A percentile compares a stretch with the other conserved stretches of the same genome.
phyloP scores from a whole-genome alignment of 2,113 vertebrate species.

The Serilophus lunatus region DNA sequence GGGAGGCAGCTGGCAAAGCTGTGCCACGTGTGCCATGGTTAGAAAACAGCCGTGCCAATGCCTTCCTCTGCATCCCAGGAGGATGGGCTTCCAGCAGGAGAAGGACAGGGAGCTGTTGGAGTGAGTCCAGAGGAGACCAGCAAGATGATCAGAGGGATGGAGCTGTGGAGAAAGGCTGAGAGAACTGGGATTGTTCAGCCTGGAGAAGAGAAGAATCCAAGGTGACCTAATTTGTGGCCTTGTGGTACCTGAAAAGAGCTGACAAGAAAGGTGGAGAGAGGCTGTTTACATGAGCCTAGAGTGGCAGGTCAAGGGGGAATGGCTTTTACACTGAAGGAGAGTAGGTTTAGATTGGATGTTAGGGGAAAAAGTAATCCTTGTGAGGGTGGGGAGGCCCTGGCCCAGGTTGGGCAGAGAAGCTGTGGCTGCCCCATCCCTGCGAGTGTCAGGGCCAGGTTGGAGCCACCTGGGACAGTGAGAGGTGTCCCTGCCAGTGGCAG shows the following conservation, averaged over 20 bases:
- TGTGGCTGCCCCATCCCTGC: neutral
- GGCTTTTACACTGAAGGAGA: neutral
- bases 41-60: fast-evolving
- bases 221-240: neutral
- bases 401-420: neutral
- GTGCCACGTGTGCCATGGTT: fast-evolving
- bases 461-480: neutral
- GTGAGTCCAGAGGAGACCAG: neutral
- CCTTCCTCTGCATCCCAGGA: neutral
- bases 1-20: neutral
- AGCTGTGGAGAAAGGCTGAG: neutral
- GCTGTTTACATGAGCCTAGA: neutral
- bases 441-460: neutral
- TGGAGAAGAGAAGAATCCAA: neutral
- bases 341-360: neutral
- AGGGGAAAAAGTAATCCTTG: neutral
- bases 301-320: fast-evolving
- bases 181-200: neutral
- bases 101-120: neutral
- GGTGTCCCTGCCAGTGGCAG: neutral
- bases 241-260: neutral
- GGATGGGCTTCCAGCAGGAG: neutral
- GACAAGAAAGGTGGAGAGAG: neutral
- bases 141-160: neutral
- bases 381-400: neutral